Conservation (phyloP, 2,888 invertebrate genomes). For the Leptopilina drosophilae region DNA sequence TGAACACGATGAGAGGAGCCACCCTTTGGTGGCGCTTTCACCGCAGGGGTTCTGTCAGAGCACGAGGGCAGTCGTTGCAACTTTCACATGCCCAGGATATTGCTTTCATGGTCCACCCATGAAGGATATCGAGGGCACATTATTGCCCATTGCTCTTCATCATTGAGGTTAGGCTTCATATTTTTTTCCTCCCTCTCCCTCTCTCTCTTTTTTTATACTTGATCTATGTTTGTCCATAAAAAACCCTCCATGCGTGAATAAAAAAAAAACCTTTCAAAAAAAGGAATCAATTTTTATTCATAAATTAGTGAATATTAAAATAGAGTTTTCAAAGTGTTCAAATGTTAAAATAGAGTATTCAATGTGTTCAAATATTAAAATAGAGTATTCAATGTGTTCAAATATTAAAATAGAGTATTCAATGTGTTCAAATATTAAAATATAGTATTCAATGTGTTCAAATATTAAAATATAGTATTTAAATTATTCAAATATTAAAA, state of each 20-base stretch:
- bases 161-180: slow-evolving; percentile 7
- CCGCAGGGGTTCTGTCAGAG: slow-evolving; percentile 15
- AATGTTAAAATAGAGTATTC: too few relatives aligned
- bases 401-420: too few relatives aligned
- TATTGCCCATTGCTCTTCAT: slow-evolving; percentile 32
- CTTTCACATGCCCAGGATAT: slow-evolving; percentile 24
- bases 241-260: too few relatives aligned
- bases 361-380: too few relatives aligned
- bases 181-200: background rate
- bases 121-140: slow-evolving; percentile 39
- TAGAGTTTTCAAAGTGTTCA: too few relatives aligned
- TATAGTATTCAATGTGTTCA: too few relatives aligned
- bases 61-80: slow-evolving; percentile 15
- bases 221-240: slow-evolving; percentile 32
- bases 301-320: too few relatives aligned
- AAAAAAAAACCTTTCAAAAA: background rate
- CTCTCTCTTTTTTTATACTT: background rate
- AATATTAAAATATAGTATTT: too few relatives aligned
- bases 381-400: too few relatives aligned
- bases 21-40: slow-evolving; percentile 32
- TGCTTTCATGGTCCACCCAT: slow-evolving; percentile 8
- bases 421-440: too few relatives aligned
- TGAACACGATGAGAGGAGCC: slow-evolving; percentile 10
- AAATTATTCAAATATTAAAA: too few relatives aligned
- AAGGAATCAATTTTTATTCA: background rate